These are phyloP conservation scores for Campopleginae sp. DNA, from an alignment of 2,888 invertebrate genomes.

Conservation along the genomic window DNA sequence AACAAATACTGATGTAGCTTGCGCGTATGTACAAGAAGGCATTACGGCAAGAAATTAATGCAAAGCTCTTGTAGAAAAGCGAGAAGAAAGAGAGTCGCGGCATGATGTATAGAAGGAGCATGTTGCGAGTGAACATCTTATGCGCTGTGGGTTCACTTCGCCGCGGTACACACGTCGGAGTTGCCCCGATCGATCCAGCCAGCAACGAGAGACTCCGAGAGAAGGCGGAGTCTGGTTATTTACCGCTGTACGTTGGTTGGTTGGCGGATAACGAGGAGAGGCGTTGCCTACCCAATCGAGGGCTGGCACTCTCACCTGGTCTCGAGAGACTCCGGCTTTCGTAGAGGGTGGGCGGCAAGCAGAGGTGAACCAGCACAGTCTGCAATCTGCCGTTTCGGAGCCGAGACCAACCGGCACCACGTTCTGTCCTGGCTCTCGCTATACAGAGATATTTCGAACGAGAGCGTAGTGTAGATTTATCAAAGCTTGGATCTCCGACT, in stretches of 20 bases:
- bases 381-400: constrained; percentile 79
- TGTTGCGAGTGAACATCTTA: constrained; percentile 44
- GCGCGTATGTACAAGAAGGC: constrained; percentile 33
- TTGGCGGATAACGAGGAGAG: constrained; percentile 24
- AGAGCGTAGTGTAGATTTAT: constrained; percentile 47
- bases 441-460: constrained; percentile 53
- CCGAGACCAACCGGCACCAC: constrained; percentile 73
- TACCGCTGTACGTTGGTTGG: constrained; percentile 41
- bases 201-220: constrained; percentile 30
- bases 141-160: constrained; percentile 26
- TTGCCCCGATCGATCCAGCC: constrained; percentile 70
- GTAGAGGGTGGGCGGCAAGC: constrained; percentile 70
- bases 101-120: constrained; percentile 43
- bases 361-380: constrained; percentile 80
- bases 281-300: constrained; percentile 47
- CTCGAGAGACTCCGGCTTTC: constrained; percentile 29
- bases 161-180: constrained; percentile 29
- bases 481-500: background rate
- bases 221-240: constrained; percentile 48
- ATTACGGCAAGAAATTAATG: constrained; percentile 60
- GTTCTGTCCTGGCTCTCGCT: constrained; percentile 72
- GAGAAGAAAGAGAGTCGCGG: constrained; percentile 23
- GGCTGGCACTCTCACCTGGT: constrained; percentile 63
- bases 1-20: constrained; percentile 34
- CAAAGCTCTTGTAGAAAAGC: constrained; percentile 48